phyloP scores from a whole-genome alignment of 1,140 invertebrate species.

The Cryptotermes secundus region DNA sequence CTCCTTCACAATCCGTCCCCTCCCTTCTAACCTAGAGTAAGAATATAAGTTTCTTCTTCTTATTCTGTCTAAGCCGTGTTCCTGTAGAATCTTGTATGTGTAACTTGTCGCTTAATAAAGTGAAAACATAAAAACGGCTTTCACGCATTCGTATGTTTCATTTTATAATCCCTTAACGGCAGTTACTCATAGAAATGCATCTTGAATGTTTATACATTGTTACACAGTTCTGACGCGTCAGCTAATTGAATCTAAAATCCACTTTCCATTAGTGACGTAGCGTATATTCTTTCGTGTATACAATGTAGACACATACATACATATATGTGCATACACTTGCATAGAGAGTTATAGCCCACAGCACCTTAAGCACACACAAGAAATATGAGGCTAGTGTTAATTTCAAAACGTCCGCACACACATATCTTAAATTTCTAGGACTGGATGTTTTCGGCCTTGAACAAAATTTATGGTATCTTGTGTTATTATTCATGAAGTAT shows the following conservation, averaged over 20 bases:
- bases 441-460: neutral
- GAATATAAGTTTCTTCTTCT: neutral
- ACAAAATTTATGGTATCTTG: conserved; percentile 1
- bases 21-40: neutral
- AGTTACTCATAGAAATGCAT: neutral
- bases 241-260: conserved; percentile 15
- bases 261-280: neutral
- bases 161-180: neutral
- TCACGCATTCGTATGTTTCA: neutral
- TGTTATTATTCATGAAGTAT: conserved; percentile 7
- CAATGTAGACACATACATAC: neutral
- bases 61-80: neutral
- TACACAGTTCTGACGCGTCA: neutral
- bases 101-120: neutral
- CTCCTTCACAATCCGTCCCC: neutral
- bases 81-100: neutral
- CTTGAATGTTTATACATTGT: neutral
- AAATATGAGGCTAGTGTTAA: neutral
- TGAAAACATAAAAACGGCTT: conserved; percentile 4
- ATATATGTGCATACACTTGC: neutral
- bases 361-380: neutral
- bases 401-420: neutral
- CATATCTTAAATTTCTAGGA: neutral
- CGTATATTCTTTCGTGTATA: neutral
- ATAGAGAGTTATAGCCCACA: neutral